Evolutionary conservation across 2,888 invertebrate genomes (phyloP).

Genomic region (Liodrosophila aerea): DNA sequence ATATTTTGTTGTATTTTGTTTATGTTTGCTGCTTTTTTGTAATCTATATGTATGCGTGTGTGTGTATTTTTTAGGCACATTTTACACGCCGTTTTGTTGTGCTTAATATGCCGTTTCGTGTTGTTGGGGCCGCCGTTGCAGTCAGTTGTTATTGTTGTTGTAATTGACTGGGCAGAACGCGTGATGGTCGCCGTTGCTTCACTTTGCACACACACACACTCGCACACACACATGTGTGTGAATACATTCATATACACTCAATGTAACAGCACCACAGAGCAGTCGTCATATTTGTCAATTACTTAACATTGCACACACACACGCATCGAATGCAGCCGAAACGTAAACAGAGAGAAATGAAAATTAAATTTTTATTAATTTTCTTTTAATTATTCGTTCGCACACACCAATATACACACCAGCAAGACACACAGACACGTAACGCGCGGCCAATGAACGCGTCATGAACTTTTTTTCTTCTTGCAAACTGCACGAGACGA

Average conservation of each 20-base stretch:
- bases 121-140: no score
- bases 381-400: constrained; percentile 42
- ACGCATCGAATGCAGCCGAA: constrained; percentile 21
- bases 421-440: constrained; percentile 51
- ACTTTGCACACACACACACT: constrained; percentile 22
- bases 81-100: constrained; percentile 52
- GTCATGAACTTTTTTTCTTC: constrained; percentile 42
- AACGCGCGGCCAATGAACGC: constrained; percentile 58
- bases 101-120: constrained; percentile 42
- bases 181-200: constrained; percentile 46
- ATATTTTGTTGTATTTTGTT: constrained; percentile 44
- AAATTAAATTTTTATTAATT: constrained; percentile 43
- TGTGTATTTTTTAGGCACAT: constrained; percentile 54
- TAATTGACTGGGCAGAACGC: constrained; percentile 41
- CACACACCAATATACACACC: constrained; percentile 35
- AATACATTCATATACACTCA: constrained; percentile 7
- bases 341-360: constrained; percentile 31
- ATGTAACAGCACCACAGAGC: constrained; percentile 12
- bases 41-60: constrained; percentile 38
- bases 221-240: constrained; percentile 12
- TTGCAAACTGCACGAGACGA: constrained; percentile 62
- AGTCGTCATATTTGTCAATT: constrained; percentile 34
- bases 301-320: constrained; percentile 18
- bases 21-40: constrained; percentile 65
- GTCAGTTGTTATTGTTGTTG: constrained; percentile 30